Evolutionary conservation across 2,888 invertebrate genomes (phyloP), one percentile per base, ranked within the genome.

Genomic region (Adineta ricciae): DNA sequence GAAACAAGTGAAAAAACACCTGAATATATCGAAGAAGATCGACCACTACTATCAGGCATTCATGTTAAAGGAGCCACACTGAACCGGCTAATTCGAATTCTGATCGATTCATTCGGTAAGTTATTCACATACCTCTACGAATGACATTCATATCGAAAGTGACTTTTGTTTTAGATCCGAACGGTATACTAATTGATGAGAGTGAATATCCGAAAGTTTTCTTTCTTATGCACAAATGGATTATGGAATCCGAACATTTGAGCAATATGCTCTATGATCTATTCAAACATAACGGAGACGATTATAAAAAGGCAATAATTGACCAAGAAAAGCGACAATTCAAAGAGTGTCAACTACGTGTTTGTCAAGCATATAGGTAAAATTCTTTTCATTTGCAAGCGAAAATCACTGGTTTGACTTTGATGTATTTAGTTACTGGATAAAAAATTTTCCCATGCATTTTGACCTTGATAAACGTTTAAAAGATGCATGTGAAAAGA

Each of bases 401-500:
- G 11, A 46, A 46, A 46, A 46, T 14, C 24, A 46, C 54, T 86
- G 36, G 84, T 52, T 84, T 84, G 85, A 46, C 11, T 46, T 46
- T 46, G 5, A 46, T 46, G n/a, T n/a, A n/a, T 88, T 86, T 87
- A 91, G 92, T 87, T 92, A 90, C 87, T 92, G 92, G 92, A 92
- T 92, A 84, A 88, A 89, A 64, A 89, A 89, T 84, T 92, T 91
- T 87, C 92, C 92, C 3, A 90, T 92, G 87, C 92, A 92, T 88
- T 92, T 92, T 89, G 92, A 92, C 88, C 89, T 91, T 86, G 92
- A 92, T 87, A 87, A 89, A 32, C 88, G 89, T 85, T 89, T 92
- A 83, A 89, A 90, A 84, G 88, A 88, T 83, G 88, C 90, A 54
- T 88, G 92, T 36, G 88, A 89, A 86, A 89, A 89, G 21, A 90